Base-by-base conservation (phyloP, 2,888 invertebrate genomes). In the Eupelmus urozonus region DNA sequence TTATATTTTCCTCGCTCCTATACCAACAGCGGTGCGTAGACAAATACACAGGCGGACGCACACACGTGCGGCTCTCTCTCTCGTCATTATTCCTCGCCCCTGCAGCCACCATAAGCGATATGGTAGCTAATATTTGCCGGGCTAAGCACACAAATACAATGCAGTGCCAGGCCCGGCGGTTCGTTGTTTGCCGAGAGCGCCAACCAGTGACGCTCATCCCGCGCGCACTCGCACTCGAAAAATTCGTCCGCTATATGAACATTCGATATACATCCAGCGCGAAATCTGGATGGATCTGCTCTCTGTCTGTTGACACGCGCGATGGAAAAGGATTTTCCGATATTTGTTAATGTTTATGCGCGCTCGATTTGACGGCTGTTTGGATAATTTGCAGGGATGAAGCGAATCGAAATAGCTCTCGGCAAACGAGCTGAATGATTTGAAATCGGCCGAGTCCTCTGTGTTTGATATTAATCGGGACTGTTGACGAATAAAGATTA, bases 41-140 rank as follows among this genome's bases (percentile, higher is more conserved):
- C 67, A 49, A 55, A 79, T 78, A 71, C 60, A 72, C 73, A 70
- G 53, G 16, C 45, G 16, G 51, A 60, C 73, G 76, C 59, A 71
- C 69, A 51, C 77, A 71, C 69, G 49, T 76, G 81, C 67, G 63
- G 16, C 67, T 70, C 73, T 76, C 57, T 76, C 66, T 55, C 45
- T 71, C 57, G n/a, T n/a, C n/a, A n/a, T n/a, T n/a, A n/a, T 25
- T 65, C 59, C 79, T 71, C 82, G 78, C 66, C n/a, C n/a, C 65
- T 27, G 72, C 69, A 70, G 84, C 20, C 20, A 20, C 2, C 53
- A 87, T 87, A 88, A 87, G 88, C 88, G 88, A 89, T 88, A 88
- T 88, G 87, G 86, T 87, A 86, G 88, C 88, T 87, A 88, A 89
- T 88, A 88, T 89, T 89, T 89, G 86, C 86, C 83, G 83, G 86